phyloP scores from a whole-genome alignment of 2,797 vertebrate genomes.

The Octomys mimax region DNA sequence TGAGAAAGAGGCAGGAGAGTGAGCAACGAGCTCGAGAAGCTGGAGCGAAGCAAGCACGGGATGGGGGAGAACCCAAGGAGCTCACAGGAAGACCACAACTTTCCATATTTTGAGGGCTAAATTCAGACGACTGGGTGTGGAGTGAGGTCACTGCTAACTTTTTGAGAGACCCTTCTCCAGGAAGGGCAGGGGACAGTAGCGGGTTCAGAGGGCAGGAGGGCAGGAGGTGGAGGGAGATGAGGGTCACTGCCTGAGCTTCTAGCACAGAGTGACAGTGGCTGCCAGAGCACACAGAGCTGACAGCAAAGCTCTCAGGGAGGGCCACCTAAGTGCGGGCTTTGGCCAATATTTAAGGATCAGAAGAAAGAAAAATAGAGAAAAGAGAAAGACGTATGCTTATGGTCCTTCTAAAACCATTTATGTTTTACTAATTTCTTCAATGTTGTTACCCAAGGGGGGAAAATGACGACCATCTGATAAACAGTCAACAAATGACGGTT shows the following conservation, averaged over 20 bases:
- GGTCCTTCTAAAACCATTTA: slow-evolving; percentile 4
- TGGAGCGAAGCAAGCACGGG: neutral
- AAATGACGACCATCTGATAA: slow-evolving; percentile 16
- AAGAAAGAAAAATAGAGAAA: neutral
- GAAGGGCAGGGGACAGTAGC: neutral
- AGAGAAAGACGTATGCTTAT: neutral
- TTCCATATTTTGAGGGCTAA: slow-evolving; percentile 45
- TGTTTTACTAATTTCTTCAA: neutral
- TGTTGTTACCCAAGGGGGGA: neutral
- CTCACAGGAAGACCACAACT: neutral
- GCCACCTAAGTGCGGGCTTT: neutral
- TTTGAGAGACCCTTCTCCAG: neutral
- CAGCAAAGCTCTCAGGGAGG: neutral
- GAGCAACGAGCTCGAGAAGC: neutral
- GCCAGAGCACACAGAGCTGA: neutral
- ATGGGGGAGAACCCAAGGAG: slow-evolving; percentile 43
- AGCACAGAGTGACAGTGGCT: neutral
- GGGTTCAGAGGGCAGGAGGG: neutral
- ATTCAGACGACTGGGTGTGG: slow-evolving; percentile 26
- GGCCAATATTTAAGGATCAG: neutral
- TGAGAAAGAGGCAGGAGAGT: neutral
- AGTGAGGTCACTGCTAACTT: slow-evolving; percentile 68
- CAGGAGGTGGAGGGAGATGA: neutral
- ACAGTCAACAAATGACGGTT: neutral
- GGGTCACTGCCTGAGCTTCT: neutral